Evolutionary conservation across 2,113 vertebrate species (phyloP), one percentile per base, ranked within the genome.

Genomic region (Alouatta palliata): DNA sequence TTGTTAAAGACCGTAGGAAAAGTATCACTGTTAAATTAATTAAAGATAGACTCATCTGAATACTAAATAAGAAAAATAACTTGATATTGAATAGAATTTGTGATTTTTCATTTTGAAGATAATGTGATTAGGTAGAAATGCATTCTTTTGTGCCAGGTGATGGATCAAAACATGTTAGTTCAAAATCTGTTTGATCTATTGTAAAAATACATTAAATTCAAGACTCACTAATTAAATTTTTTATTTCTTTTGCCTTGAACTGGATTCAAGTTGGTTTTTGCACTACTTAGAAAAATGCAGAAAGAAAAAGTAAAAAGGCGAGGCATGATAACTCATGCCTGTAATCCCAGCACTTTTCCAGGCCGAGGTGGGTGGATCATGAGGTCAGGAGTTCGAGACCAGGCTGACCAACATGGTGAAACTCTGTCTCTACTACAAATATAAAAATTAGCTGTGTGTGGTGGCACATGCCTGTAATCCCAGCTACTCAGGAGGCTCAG

Each of bases 161-260:
- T 87, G 4, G 5, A 45, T 64, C 5, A 76, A 85, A 93, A n/a
- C 12, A 61, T 11, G 32, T 70, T 76, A 71, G 1, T 82, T 95
- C 20, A 75, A 9, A 79, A 79, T 66, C 3, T 45, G 10, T 81
- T 79, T 76, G 30, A 81, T 25, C 0, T 68, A 47, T 7, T 91
- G 1, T 88, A 80, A 92, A 95, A 47, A 70, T 89, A 30, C 49
- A 85, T 35, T 95, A 45, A 94, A 71, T 94, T 87, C 23, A 71
- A 52, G 7, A 27, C 1, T 77, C 13, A 82, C 49, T 68, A 35
- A 88, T n/a, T 88, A 8, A 91, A 5, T 61, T 32, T 43, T 79
- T 84, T 35, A 37, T 79, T 70, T 37, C 77, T 79, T 77, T 70
- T 64, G 11, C 32, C 23, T 79, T 73, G 47, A 56, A 54, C 5